Base-by-base conservation (phyloP, 2,113 vertebrate genomes). In the Eidolon helvum region DNA sequence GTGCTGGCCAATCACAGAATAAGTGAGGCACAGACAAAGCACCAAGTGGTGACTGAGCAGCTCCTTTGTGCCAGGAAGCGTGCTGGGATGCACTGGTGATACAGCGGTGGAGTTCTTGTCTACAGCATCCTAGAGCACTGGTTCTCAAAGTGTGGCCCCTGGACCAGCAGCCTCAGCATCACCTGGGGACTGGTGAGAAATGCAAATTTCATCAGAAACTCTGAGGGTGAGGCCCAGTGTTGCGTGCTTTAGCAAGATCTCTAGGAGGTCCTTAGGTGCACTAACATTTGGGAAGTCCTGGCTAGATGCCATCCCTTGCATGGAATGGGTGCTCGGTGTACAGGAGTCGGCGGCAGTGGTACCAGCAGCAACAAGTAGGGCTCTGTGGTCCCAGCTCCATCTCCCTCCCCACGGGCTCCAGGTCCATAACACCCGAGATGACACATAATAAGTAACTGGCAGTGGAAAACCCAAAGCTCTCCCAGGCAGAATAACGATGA, bases 311-410 rank as follows among this genome's bases (percentile, higher is more conserved):
- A 40, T 19, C 22, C 33, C 45, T 0, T 4, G 22, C 15, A 19
- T 35, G 24, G 12, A 50, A 16, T 10, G 18, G 68, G 15, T 72
- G 28, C 38, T 90, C 40, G 7, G 48, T 21, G 65, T 9, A 12
- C 4, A n/a, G 87, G 66, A 40, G 10, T 38, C 0, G 2, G 59
- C 1, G 1, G 4, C 43, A 0, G 1, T 10, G 74, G 7, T 43
- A 5, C 33, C 26, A 53, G n/a, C 4, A 40, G 48, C 45, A 33
- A 5, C 24, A 53, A 33, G 10, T 18, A 22, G 59, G 35, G 2
- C 77, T 83, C 28, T 66, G 55, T n/a, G 40, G 19, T 16, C 7
- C 45, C 43, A 30, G 38, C 15, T 48, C 8, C 33, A 7, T 43
- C 15, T 35, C 19, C 66, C 21, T 24, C 19, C 24, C 18, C 11